Percentiles rank a stretch among this genome's conserved stretches.
These are phyloP conservation scores for Otolemur crassicaudatus DNA, from an alignment of 2,797 vertebrate genomes.

Conservation along the genomic window DNA sequence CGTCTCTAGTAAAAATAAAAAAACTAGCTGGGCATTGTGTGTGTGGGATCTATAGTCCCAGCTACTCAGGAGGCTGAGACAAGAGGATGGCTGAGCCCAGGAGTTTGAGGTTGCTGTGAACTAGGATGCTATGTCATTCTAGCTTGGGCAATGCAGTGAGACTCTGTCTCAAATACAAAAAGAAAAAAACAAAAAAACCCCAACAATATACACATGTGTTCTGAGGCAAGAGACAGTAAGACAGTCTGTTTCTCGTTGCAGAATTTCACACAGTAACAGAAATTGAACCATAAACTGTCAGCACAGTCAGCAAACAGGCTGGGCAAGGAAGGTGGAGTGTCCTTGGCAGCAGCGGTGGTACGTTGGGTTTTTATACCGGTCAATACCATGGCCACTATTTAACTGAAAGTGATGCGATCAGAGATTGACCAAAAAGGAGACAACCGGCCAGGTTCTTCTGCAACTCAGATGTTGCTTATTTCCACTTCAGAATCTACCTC, in stretches of 20 bases:
- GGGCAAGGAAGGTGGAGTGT: neutral
- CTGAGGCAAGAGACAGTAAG: neutral
- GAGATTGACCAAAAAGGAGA: neutral
- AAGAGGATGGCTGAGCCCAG: too few species aligned
- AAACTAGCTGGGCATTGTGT: too few species aligned
- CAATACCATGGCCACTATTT: neutral
- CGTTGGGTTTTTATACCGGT: neutral
- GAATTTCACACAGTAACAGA: neutral
- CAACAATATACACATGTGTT: neutral
- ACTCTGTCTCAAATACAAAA: too few species aligned
- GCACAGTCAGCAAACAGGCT: neutral
- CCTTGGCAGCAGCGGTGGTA: neutral
- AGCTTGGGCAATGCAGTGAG: too few species aligned
- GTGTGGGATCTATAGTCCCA: too few species aligned
- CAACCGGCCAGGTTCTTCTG: neutral
- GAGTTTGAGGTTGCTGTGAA: too few species aligned
- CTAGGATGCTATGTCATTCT: too few species aligned
- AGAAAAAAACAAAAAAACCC: too few species aligned
- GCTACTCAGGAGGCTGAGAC: too few species aligned
- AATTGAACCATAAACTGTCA: neutral
- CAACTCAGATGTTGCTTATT: neutral
- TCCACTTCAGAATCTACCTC: neutral
- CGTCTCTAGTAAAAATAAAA: too few species aligned
- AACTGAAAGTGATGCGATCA: neutral
- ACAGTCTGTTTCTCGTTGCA: neutral